Percentiles rank a stretch among this genome's conserved stretches.
Evolutionary conservation across 2,888 invertebrate genomes (phyloP).

Genomic region (Leptopterna dolabrata): DNA sequence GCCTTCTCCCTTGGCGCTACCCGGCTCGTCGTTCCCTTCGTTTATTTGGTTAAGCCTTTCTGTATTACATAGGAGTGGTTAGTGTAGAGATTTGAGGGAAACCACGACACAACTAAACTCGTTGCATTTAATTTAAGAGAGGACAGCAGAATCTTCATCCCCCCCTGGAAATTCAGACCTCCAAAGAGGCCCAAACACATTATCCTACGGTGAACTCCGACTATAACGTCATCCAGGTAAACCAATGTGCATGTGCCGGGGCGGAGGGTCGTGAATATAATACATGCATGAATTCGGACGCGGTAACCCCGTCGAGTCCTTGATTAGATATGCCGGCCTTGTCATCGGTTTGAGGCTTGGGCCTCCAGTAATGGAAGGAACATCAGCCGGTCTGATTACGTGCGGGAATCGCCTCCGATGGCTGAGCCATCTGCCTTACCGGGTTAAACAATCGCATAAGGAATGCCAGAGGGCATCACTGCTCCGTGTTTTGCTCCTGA

Average conservation of each 20-base stretch:
- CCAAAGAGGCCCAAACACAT: neutral
- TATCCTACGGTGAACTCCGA: neutral
- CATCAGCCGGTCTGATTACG: neutral
- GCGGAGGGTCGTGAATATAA: neutral
- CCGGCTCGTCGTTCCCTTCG: too few relatives aligned
- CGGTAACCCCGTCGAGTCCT: neutral
- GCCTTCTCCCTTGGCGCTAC: too few relatives aligned
- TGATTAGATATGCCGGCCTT: neutral
- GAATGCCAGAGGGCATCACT: neutral
- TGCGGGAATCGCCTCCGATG: neutral
- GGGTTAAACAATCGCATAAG: conserved; percentile 5
- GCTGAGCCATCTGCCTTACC: neutral
- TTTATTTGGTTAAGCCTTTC: too few relatives aligned
- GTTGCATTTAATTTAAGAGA: too few relatives aligned
- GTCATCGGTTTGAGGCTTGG: neutral
- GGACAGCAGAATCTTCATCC: too few relatives aligned
- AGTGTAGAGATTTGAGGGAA: too few relatives aligned
- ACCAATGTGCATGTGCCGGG: neutral
- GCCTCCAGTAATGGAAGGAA: neutral
- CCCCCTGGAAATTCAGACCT: neutral
- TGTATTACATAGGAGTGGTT: too few relatives aligned
- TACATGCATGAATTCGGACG: conserved; percentile 4
- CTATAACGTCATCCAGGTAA: neutral
- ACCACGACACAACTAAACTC: too few relatives aligned
- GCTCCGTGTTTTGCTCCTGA: neutral